Evolutionary conservation across 2,113 vertebrate species (phyloP).

Genomic region (Scalopus aquaticus): DNA sequence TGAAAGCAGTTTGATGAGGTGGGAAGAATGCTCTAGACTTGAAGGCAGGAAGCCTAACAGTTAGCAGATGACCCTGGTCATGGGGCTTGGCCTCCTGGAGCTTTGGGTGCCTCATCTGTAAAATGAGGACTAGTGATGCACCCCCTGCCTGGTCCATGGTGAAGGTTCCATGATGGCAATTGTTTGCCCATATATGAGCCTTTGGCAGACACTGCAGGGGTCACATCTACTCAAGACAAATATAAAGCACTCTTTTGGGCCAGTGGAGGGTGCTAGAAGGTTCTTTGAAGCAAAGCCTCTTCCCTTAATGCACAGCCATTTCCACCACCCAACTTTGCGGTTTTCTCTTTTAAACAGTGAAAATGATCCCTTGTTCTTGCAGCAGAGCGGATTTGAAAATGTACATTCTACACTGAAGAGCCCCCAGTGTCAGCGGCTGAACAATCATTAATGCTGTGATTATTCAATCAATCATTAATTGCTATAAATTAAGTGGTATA

Average conservation of each 20-base stretch:
- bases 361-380: neutral
- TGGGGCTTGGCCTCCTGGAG: neutral
- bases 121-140: neutral
- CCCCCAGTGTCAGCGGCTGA: constrained; percentile 61
- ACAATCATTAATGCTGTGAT: constrained; percentile 63
- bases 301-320: constrained; percentile 14
- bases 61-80: neutral
- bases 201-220: neutral
- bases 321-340: neutral
- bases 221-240: neutral
- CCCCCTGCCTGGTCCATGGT: neutral
- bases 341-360: constrained; percentile 58
- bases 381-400: neutral
- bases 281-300: neutral
- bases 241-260: neutral
- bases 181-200: neutral
- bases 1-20: neutral
- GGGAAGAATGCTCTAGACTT: neutral
- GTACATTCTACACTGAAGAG: constrained; percentile 41
- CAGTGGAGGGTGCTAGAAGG: neutral
- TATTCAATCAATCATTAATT: constrained; percentile 75
- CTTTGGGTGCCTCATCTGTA: neutral
- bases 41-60: neutral
- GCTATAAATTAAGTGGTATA: constrained; percentile 73
- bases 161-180: too few species aligned